These are phyloP conservation scores for Leistus spinibarbis DNA, from an alignment of 2,888 invertebrate species.

Conservation along the genomic window DNA sequence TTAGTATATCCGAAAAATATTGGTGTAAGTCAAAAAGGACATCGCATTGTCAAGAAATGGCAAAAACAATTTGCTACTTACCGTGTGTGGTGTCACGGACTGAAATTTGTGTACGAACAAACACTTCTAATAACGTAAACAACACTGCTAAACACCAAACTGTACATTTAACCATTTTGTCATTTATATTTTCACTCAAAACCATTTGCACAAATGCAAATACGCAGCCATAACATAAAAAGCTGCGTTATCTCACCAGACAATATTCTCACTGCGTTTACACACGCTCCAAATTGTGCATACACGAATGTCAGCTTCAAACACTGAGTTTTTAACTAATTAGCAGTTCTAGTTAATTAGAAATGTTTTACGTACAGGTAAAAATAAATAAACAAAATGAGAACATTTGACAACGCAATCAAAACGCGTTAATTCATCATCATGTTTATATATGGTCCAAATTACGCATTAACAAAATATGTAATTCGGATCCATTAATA, in stretches of 20 bases:
- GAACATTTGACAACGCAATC: no score
- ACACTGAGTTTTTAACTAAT: no score
- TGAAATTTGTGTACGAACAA: constrained; percentile 71
- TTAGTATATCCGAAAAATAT: constrained; percentile 18
- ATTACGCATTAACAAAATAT: no score
- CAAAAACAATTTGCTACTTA: constrained; percentile 59
- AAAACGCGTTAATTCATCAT: no score
- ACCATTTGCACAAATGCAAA: constrained; percentile 40
- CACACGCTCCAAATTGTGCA: background rate
- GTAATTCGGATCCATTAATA: no score
- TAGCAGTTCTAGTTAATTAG: no score
- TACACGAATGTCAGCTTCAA: background rate
- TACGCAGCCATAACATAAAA: constrained; percentile 39
- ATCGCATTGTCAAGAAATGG: constrained; percentile 49
- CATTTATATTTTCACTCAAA: constrained; percentile 51
- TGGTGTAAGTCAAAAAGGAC: constrained; percentile 32
- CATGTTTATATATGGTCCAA: no score
- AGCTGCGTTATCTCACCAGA: constrained; percentile 38
- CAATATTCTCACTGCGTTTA: constrained; percentile 25
- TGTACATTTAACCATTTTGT: constrained; percentile 56
- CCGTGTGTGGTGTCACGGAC: constrained; percentile 77
- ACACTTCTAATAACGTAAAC: constrained; percentile 70
- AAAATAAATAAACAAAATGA: no score
- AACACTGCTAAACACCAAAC: constrained; percentile 71
- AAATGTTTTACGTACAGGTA: no score